These are phyloP conservation scores for Drosophila nr. perissopoda DNA, from an alignment of 2,888 invertebrate genomes.

Conservation along the genomic window DNA sequence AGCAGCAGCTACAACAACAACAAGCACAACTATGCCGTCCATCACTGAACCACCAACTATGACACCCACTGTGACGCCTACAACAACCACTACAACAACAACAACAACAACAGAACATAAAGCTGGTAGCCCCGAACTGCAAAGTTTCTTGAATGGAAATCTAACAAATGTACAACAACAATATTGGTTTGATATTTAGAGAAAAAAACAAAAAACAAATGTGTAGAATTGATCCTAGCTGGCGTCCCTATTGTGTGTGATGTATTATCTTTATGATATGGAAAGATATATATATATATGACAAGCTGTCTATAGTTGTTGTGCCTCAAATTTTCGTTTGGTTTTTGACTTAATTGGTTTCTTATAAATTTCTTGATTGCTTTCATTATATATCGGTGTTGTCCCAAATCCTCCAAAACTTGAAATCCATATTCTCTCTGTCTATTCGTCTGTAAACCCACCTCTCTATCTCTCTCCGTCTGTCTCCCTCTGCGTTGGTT, in stretches of 20 bases:
- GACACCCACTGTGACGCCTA: constrained; percentile 44
- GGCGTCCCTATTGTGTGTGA: constrained; percentile 39
- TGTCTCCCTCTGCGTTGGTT: constrained; percentile 29
- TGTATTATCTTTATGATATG: constrained; percentile 25
- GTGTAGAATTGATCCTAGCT: constrained; percentile 58
- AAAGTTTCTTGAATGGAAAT: constrained; percentile 75
- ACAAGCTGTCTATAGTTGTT: constrained; percentile 65
- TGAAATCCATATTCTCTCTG: constrained; percentile 9
- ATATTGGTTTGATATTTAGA: constrained; percentile 77
- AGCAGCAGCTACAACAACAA: constrained; percentile 44
- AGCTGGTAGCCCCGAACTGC: constrained; percentile 56
- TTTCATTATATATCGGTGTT: constrained; percentile 36
- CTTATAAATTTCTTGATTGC: constrained; percentile 44
- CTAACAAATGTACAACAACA: constrained; percentile 78
- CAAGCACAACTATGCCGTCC: constrained; percentile 36
- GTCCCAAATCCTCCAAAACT: constrained; percentile 14
- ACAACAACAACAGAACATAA: constrained; percentile 59
- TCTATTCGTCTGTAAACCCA: constrained; percentile 19
- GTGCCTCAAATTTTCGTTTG: constrained; percentile 53
- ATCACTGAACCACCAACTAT: constrained; percentile 27
- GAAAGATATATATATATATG: constrained; percentile 21
- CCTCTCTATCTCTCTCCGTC: constrained; percentile 26
- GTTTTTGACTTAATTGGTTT: constrained; percentile 50
- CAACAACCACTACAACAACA: constrained; percentile 43
- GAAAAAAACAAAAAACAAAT: constrained; percentile 37